These are phyloP conservation scores for Notothenia rossii DNA, from an alignment of 2,113 vertebrate species.

Conservation along the genomic window DNA sequence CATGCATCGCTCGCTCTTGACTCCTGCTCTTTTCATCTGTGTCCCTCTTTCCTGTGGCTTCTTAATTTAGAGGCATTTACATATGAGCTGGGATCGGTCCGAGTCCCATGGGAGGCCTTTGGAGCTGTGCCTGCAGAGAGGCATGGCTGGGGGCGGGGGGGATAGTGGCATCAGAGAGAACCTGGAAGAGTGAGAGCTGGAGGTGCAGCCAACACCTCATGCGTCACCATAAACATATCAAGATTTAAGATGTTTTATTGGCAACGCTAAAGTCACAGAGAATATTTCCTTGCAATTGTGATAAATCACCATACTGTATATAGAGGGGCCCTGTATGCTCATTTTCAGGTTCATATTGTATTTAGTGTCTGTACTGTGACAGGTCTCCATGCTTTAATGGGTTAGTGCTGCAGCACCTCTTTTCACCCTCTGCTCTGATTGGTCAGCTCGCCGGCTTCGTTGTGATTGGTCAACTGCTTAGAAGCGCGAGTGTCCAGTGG, in stretches of 20 bases:
- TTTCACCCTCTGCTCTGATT: too few species aligned
- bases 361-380: too few species aligned
- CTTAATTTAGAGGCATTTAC: slow-evolving; percentile 53
- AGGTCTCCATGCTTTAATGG: too few species aligned
- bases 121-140: slow-evolving; percentile 43
- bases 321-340: too few species aligned
- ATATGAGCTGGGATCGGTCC: slow-evolving; percentile 47
- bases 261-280: too few species aligned
- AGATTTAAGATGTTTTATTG: neutral
- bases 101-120: slow-evolving; percentile 60
- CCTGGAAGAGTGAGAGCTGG: neutral
- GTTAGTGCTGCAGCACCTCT: too few species aligned
- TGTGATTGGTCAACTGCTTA: too few species aligned
- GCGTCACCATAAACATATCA: neutral
- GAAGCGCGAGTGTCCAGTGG: too few species aligned
- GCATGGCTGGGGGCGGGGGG: slow-evolving; percentile 4
- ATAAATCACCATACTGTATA: too few species aligned
- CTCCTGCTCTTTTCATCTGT: slow-evolving; percentile 52
- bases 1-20: slow-evolving; percentile 29
- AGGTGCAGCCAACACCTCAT: neutral
- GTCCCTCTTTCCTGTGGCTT: slow-evolving; percentile 16
- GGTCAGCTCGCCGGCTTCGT: too few species aligned
- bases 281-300: neutral
- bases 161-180: slow-evolving; percentile 1
- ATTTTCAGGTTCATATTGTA: too few species aligned